Evolutionary conservation across 2,888 invertebrate genomes (phyloP).

Genomic region (Tridacna crocea): DNA sequence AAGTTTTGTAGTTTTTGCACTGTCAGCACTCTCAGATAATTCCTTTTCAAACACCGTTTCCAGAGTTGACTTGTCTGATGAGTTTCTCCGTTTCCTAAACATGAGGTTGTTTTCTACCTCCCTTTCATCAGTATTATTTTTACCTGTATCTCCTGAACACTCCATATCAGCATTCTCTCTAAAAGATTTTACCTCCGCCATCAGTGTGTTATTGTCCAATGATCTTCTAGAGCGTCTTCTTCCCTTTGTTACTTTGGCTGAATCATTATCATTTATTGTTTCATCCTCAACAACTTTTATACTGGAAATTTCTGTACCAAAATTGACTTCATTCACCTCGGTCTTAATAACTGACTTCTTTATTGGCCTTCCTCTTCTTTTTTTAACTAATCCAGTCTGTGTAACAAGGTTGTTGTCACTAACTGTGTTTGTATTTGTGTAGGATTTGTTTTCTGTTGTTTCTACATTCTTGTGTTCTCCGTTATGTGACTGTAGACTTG

Average conservation of each 20-base stretch:
- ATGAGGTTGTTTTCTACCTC: not conserved
- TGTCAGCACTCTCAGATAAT: not conserved
- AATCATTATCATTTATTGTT: not conserved
- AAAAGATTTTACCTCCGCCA: not conserved
- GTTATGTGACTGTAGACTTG: too few relatives aligned
- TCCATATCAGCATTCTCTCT: not conserved
- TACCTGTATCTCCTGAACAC: not conserved
- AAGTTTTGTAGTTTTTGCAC: conserved; percentile 9
- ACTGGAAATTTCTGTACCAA: too few relatives aligned
- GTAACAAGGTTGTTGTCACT: too few relatives aligned
- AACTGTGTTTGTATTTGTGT: too few relatives aligned
- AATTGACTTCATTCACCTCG: too few relatives aligned
- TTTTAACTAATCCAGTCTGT: too few relatives aligned
- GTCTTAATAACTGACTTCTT: too few relatives aligned
- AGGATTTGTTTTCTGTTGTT: too few relatives aligned
- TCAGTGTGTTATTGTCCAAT: not conserved
- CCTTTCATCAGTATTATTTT: too few relatives aligned
- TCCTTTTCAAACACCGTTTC: conserved; percentile 27
- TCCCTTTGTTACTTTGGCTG: not conserved
- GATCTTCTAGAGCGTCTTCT: not conserved
- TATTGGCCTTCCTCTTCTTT: too few relatives aligned
- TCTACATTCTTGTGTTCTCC: too few relatives aligned
- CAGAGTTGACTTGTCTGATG: conserved; percentile 36
- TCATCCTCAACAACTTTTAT: not conserved
- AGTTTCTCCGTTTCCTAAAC: conserved; percentile 19